Evolutionary conservation across 2,797 vertebrate species (phyloP), one percentile per base, ranked within the genome.

Genomic region (Myotis daubentonii): DNA sequence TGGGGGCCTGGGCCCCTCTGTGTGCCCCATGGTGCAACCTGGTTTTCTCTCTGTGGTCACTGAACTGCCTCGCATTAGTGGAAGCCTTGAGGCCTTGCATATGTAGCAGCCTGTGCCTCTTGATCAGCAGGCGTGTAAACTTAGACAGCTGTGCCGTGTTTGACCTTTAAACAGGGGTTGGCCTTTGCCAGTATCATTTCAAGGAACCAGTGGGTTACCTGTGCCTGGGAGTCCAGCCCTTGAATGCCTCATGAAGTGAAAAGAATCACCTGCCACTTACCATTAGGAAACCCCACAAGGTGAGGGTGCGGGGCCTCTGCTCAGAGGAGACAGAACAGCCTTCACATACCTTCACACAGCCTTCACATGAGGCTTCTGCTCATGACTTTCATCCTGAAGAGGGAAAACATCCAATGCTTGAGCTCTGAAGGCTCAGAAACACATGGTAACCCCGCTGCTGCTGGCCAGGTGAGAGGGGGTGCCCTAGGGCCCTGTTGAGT

Each of bases 41-140:
- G 17, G 3, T 2, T 60, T 82, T 55, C 51, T 94, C 17, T 62
- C 60, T 76, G 66, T 30, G 11, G 66, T 81, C 36, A 30, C 36
- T 23, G 28, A 81, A 75, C 81, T 85, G 44, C 49, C 68, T 94
- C 30, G 72, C 83, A 60, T 72, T 30, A 85, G 36, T 38, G 41
- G n/a, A 88, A 91, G 17, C 7, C 47, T 49, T 0, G 8, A 19
- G 44, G 68, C 1, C 55, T 49, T 55, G 62, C 33, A 12, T 36
- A 22, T 20, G 76, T 19, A 84, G 12, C 3, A 22, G 6, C 28
- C 20, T 47, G 8, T 33, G 20, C 36, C 15, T 55, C 22, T 17
- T 44, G 15, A 11, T 80, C 16, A 53, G 47, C 47, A 76, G 60
- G 10, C 70, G 28, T 51, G 82, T 57, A 15, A 51, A 83, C 62